Evolutionary conservation across 2,797 vertebrate species (phyloP).

Genomic region (Cichlasoma orientale): DNA sequence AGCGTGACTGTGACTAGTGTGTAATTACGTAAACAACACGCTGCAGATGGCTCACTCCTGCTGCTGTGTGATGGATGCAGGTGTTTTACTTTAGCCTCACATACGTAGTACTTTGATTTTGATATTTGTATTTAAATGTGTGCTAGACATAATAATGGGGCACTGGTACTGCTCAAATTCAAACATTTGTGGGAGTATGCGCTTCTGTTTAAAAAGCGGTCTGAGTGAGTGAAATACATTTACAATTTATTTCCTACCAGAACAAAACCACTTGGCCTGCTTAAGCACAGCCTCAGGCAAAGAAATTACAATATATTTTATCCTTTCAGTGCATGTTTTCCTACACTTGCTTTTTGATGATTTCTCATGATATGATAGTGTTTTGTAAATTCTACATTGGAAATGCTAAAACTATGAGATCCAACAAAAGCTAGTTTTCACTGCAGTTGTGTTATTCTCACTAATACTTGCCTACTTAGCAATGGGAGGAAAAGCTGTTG

Average conservation of each 20-base stretch:
- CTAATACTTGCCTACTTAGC: conserved; percentile 65
- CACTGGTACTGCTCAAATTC: background rate
- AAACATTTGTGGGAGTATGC: background rate
- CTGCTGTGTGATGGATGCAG: background rate
- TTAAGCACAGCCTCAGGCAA: conserved; percentile 16
- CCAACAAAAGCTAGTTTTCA: background rate
- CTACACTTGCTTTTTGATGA: background rate
- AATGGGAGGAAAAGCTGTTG: conserved; percentile 90
- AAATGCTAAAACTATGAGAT: background rate
- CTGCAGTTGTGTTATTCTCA: background rate
- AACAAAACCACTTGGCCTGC: conserved; percentile 13
- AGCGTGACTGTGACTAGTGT: background rate
- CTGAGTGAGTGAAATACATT: background rate
- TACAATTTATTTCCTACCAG: background rate
- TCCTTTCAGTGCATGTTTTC: background rate
- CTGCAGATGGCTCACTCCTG: background rate
- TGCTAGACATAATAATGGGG: background rate
- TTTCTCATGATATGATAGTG: background rate
- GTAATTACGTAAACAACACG: background rate
- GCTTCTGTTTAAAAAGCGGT: background rate
- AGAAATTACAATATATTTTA: background rate
- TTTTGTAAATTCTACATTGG: background rate
- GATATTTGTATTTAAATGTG: background rate
- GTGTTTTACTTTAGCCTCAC: background rate
- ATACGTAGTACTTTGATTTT: background rate